phyloP scores from a whole-genome alignment of 2,888 invertebrate species.

The Frankliniella fusca region DNA sequence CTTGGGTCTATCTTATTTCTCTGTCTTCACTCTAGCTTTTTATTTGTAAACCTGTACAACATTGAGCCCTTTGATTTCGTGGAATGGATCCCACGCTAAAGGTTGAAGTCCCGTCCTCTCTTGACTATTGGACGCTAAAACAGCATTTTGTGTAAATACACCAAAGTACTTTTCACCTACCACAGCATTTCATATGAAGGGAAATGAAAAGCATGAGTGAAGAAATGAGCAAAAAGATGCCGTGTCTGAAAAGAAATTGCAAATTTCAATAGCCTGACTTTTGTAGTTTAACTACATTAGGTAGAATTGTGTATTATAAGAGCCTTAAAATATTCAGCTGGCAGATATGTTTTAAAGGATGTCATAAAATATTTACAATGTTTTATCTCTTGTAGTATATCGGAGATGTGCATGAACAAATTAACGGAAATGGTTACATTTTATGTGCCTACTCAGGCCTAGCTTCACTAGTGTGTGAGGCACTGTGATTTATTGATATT shows the following conservation, averaged over 20 bases:
- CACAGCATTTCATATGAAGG: neutral
- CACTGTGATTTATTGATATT: neutral
- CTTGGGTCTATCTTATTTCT: neutral
- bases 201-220: neutral
- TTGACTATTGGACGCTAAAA: neutral
- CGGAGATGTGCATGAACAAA: constrained; percentile 1
- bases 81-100: constrained; percentile 6
- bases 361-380: neutral
- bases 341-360: neutral
- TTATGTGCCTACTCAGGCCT: neutral
- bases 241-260: neutral
- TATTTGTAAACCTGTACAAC: neutral
- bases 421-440: neutral
- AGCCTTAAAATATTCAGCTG: neutral
- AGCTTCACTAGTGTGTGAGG: constrained; percentile 6
- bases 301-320: neutral
- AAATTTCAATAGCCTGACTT: neutral
- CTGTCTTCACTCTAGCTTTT: neutral
- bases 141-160: neutral
- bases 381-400: neutral
- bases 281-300: neutral
- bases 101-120: neutral
- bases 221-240: neutral
- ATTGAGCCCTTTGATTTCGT: neutral
- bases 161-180: neutral